Percentiles rank a stretch among this genome's conserved stretches.
Evolutionary conservation across 2,797 vertebrate genomes (phyloP).

Genomic region (Gymnothorax reevesii): DNA sequence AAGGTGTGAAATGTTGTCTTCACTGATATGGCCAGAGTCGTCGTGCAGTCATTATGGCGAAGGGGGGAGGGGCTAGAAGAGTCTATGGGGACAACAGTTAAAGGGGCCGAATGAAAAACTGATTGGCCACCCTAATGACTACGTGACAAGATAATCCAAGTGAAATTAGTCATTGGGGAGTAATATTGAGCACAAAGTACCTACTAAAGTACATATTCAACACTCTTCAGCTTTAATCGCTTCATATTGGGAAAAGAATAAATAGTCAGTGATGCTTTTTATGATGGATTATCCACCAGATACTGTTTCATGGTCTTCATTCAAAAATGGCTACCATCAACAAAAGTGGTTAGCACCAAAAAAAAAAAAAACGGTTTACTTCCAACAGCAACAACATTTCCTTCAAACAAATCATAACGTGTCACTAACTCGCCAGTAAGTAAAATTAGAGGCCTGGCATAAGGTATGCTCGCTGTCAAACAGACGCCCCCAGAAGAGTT

Average conservation of each 20-base stretch:
- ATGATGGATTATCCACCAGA: no score
- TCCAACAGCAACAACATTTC: not conserved
- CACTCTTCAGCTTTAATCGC: no score
- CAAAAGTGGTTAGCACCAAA: not conserved
- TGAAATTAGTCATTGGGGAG: not conserved
- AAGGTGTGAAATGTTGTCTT: no score
- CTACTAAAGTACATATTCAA: no score
- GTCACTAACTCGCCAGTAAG: not conserved
- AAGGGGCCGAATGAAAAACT: not conserved
- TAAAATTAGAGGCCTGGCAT: not conserved
- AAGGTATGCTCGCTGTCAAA: not conserved
- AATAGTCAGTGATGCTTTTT: no score
- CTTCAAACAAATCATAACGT: not conserved
- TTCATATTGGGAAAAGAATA: no score
- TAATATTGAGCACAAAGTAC: no score
- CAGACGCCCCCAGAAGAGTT: not conserved
- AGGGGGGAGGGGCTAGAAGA: not conserved
- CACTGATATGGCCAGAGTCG: no score
- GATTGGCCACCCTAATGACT: not conserved
- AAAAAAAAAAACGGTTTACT: not conserved
- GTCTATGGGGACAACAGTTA: no score
- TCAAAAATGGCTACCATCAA: no score
- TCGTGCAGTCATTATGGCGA: not conserved
- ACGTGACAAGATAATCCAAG: not conserved
- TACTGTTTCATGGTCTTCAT: no score